These are phyloP conservation scores for Adineta ricciae DNA, from an alignment of 2,888 invertebrate genomes.

Conservation along the genomic window DNA sequence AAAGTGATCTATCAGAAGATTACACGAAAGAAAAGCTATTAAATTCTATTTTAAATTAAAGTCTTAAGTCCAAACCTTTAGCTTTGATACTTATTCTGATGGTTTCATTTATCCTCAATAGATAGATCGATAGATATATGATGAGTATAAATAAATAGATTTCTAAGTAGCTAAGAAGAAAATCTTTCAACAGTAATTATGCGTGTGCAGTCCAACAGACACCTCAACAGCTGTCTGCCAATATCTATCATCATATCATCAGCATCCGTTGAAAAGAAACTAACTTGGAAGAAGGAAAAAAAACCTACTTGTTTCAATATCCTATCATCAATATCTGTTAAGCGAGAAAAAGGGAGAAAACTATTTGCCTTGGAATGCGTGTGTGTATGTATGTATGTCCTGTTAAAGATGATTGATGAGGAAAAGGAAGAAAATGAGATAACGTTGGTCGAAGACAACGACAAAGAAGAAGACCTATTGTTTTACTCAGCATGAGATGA, in stretches of 20 bases:
- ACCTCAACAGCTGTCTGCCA: not conserved
- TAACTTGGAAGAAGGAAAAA: not conserved
- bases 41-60: not conserved
- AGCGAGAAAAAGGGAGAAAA: not conserved
- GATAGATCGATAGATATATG: not conserved
- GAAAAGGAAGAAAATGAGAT: not conserved
- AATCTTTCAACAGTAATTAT: not conserved
- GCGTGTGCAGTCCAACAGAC: not conserved
- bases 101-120: not conserved
- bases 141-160: not conserved
- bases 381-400: not conserved
- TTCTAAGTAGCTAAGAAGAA: not conserved
- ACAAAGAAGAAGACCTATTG: not conserved
- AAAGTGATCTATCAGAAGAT: not conserved
- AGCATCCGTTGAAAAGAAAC: not conserved
- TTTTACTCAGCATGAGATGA: not conserved
- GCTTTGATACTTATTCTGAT: not conserved
- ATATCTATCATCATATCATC: not conserved
- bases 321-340: not conserved
- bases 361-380: not conserved
- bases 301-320: slow-evolving; percentile 1
- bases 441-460: not conserved
- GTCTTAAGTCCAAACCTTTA: not conserved
- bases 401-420: slow-evolving; percentile 1
- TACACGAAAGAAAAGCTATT: not conserved